phyloP scores from a whole-genome alignment of 2,888 invertebrate genomes.

The Amphipyra berbera region DNA sequence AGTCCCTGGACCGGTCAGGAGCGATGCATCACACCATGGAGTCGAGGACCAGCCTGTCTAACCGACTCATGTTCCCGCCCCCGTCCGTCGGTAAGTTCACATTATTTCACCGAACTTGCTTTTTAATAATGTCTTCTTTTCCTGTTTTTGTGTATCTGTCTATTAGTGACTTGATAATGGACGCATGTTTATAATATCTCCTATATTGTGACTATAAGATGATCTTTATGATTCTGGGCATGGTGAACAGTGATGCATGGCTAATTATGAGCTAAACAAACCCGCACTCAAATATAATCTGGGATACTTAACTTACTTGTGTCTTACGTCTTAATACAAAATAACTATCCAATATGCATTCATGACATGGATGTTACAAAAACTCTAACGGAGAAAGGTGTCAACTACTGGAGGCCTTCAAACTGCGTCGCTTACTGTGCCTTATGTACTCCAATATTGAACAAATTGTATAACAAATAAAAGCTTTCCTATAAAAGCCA shows the following conservation, averaged over 20 bases:
- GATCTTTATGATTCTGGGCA: not conserved
- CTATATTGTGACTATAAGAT: not conserved
- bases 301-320: too few species aligned
- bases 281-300: too few species aligned
- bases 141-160: not conserved
- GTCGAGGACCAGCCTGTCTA: constrained; percentile 70
- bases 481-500: constrained; percentile 25
- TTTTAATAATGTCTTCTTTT: too few species aligned
- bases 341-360: too few species aligned
- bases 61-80: constrained; percentile 70
- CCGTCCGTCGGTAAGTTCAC: constrained; percentile 78
- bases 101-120: not conserved
- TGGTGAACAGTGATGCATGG: not conserved
- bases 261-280: too few species aligned
- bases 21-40: constrained; percentile 78
- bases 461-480: not conserved
- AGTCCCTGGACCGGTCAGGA: constrained; percentile 76
- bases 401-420: too few species aligned
- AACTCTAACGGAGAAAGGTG: too few species aligned
- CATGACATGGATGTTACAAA: too few species aligned
- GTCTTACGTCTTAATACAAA: too few species aligned
- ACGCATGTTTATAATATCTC: constrained; percentile 24
- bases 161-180: not conserved
- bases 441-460: too few species aligned
- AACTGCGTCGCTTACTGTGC: too few species aligned